phyloP scores from a whole-genome alignment of 2,113 vertebrate species.

The Nettapus auritus region DNA sequence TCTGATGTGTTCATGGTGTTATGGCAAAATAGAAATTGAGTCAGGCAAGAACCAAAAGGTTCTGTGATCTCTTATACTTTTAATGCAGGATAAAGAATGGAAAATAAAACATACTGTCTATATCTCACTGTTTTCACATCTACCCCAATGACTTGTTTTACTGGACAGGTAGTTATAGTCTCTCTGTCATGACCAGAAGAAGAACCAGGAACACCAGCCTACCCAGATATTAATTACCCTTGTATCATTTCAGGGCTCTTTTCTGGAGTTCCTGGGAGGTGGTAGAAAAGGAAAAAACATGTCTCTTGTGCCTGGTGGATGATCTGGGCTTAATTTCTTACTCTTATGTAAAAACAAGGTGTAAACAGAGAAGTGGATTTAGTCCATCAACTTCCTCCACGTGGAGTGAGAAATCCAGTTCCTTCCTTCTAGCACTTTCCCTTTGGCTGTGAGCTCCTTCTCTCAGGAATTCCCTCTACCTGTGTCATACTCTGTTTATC shows the following conservation, averaged over 20 bases:
- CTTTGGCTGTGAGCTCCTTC: neutral
- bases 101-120: neutral
- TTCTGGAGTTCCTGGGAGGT: neutral
- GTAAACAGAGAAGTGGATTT: neutral
- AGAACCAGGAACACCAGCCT: neutral
- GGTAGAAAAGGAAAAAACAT: neutral
- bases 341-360: neutral
- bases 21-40: neutral
- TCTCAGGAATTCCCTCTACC: neutral
- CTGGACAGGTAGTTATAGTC: neutral
- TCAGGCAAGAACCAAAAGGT: neutral
- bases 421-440: neutral
- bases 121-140: neutral
- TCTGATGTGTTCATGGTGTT: neutral
- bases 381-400: rapidly evolving
- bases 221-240: neutral
- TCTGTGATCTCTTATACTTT: neutral
- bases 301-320: rapidly evolving
- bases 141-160: neutral
- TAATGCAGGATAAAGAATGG: neutral
- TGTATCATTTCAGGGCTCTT: neutral
- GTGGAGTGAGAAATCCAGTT: neutral
- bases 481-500: neutral
- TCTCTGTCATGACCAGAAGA: neutral
- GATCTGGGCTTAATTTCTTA: neutral